Evolutionary conservation across 2,797 vertebrate species (phyloP).

Genomic region (Pseudomugil tenellus): DNA sequence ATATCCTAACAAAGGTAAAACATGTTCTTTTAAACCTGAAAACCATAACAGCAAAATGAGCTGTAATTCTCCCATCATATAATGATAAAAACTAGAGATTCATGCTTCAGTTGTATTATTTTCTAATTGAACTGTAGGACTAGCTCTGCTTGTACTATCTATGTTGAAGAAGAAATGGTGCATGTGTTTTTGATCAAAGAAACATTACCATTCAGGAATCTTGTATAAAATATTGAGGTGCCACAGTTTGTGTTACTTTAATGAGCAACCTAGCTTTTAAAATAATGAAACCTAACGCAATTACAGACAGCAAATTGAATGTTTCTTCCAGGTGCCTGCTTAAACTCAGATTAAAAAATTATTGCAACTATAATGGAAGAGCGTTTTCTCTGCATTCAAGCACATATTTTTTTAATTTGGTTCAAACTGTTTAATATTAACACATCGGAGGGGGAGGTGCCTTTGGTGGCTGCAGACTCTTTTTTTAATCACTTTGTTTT

Average conservation of each 20-base stretch:
- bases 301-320: slow-evolving; percentile 76
- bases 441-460: slow-evolving; percentile 8
- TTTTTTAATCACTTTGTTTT: slow-evolving; percentile 54
- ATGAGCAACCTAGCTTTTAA: slow-evolving; percentile 69
- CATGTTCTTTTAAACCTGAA: slow-evolving; percentile 44
- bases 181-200: slow-evolving; percentile 26
- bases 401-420: slow-evolving; percentile 53
- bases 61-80: slow-evolving; percentile 39
- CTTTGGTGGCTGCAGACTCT: slow-evolving; percentile 21
- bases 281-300: slow-evolving; percentile 70
- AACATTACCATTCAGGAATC: slow-evolving; percentile 51
- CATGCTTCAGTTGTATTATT: slow-evolving; percentile 22
- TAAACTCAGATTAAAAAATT: slow-evolving; percentile 64
- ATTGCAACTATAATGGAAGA: slow-evolving; percentile 55
- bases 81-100: slow-evolving; percentile 27
- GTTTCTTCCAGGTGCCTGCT: slow-evolving; percentile 62
- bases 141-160: not conserved
- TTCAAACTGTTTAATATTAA: slow-evolving; percentile 66
- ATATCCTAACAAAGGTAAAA: slow-evolving; percentile 58
- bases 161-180: slow-evolving; percentile 5
- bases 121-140: not conserved
- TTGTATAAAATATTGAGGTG: slow-evolving; percentile 56
- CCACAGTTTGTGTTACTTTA: slow-evolving; percentile 54
- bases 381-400: slow-evolving; percentile 55
- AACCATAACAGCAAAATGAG: slow-evolving; percentile 24